Percentiles rank a stretch among this genome's conserved stretches.
phyloP scores from a whole-genome alignment of 2,113 vertebrate species.

The Colossoma macropomum region DNA sequence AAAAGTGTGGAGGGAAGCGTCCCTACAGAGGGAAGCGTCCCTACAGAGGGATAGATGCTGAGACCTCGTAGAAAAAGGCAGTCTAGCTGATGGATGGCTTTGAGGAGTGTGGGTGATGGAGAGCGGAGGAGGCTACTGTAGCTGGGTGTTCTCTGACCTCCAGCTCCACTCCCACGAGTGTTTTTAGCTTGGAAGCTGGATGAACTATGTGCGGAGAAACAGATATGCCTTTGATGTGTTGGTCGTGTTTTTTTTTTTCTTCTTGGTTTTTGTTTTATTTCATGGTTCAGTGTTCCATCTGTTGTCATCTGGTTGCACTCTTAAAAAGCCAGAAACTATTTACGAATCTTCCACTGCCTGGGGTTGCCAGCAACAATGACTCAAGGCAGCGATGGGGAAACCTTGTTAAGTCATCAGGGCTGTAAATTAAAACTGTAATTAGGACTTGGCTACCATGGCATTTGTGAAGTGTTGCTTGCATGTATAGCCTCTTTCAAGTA shows the following conservation, averaged over 20 bases:
- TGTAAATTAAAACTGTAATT: conserved; percentile 72
- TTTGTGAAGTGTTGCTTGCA: conserved; percentile 26
- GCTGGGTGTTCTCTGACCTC: conserved; percentile 38
- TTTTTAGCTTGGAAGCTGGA: conserved; percentile 58
- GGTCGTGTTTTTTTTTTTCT: conserved; percentile 54
- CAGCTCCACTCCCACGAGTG: conserved; percentile 53
- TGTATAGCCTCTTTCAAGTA: background rate
- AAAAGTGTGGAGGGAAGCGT: conserved; percentile 24
- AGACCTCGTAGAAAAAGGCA: conserved; percentile 13
- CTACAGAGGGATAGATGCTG: background rate
- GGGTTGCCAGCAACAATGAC: conserved; percentile 68
- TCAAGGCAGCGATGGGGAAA: conserved; percentile 70
- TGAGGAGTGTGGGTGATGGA: conserved; percentile 17
- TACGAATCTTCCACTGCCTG: conserved; percentile 65
- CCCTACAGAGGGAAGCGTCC: conserved; percentile 25
- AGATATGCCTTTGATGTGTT: conserved; percentile 73
- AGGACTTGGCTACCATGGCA: conserved; percentile 49
- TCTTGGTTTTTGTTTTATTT: conserved; percentile 60
- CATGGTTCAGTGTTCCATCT: conserved; percentile 68
- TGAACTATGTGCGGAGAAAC: conserved; percentile 60
- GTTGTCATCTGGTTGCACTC: conserved; percentile 76
- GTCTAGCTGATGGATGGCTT: conserved; percentile 21
- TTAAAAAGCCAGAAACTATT: conserved; percentile 73
- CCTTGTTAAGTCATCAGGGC: conserved; percentile 75
- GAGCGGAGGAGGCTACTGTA: conserved; percentile 1